phyloP scores from a whole-genome alignment of 2,797 vertebrate genomes.

The Chiroxiphia lanceolata region DNA sequence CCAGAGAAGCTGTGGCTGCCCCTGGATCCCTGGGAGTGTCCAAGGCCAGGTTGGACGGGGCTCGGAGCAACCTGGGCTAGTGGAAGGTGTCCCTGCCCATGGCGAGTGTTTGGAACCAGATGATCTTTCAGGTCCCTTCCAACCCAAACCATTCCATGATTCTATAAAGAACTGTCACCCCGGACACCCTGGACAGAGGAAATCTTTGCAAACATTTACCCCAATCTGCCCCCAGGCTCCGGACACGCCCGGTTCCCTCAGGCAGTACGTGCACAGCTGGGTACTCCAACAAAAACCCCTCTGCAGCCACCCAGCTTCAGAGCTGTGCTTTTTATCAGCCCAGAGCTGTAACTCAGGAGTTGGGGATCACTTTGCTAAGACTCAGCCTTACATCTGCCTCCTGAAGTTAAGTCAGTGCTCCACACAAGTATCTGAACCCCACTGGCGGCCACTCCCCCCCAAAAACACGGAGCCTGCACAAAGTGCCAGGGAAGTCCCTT shows the following conservation, averaged over 20 bases:
- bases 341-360: background rate
- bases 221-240: background rate
- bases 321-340: background rate
- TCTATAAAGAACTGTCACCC: background rate
- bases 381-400: background rate
- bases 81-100: background rate
- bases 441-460: background rate
- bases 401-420: background rate
- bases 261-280: background rate
- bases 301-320: background rate
- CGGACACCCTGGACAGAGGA: background rate
- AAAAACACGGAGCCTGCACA: background rate
- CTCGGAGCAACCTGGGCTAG: background rate
- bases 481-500: background rate
- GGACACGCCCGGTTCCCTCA: background rate
- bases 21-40: background rate
- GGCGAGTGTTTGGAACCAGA: background rate
- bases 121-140: background rate
- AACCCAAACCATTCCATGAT: background rate
- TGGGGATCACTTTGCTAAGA: fast-evolving
- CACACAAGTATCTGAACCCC: background rate
- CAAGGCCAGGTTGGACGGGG: background rate
- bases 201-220: background rate
- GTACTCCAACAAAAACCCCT: background rate
- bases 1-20: background rate